Percentiles rank a stretch among this genome's conserved stretches.
Conservation (phyloP, 2,797 vertebrate species). For the Alcedo quadribrachys region DNA sequence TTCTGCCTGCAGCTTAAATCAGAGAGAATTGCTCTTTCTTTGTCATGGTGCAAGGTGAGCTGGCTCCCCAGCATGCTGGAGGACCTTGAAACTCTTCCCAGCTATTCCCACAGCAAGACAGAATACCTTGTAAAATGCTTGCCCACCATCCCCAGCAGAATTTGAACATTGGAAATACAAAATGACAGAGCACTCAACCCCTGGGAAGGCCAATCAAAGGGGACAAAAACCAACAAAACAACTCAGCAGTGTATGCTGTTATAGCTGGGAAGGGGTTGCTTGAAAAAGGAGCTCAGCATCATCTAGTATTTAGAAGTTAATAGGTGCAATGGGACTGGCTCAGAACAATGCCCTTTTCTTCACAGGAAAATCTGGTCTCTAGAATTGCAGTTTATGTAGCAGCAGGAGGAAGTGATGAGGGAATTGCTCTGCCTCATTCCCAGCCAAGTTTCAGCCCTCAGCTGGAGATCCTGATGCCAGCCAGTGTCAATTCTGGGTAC, state of each 20-base stretch:
- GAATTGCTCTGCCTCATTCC: not conserved
- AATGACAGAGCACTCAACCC: not conserved
- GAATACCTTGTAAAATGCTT: not conserved
- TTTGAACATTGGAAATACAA: not conserved
- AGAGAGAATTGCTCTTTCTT: constrained; percentile 11
- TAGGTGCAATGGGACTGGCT: not conserved
- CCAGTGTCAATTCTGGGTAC: not conserved
- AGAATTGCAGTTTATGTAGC: not conserved
- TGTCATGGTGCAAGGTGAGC: not conserved
- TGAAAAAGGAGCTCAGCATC: not conserved
- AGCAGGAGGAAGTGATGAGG: fast-evolving
- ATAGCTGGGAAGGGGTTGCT: not conserved
- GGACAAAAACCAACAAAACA: fast-evolving
- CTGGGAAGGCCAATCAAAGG: constrained; percentile 3
- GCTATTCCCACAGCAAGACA: not conserved
- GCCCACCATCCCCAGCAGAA: not conserved
- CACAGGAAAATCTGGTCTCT: not conserved
- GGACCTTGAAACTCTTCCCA: not conserved
- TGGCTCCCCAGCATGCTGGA: not conserved
- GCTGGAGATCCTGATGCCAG: not conserved
- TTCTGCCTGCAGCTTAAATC: not conserved
- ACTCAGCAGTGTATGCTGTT: not conserved
- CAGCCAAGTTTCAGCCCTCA: not conserved
- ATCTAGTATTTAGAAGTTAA: constrained; percentile 2
- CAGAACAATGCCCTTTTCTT: not conserved